These are phyloP conservation scores for Parasteatoda lunata DNA, from an alignment of 2,888 invertebrate genomes.

Conservation along the genomic window DNA sequence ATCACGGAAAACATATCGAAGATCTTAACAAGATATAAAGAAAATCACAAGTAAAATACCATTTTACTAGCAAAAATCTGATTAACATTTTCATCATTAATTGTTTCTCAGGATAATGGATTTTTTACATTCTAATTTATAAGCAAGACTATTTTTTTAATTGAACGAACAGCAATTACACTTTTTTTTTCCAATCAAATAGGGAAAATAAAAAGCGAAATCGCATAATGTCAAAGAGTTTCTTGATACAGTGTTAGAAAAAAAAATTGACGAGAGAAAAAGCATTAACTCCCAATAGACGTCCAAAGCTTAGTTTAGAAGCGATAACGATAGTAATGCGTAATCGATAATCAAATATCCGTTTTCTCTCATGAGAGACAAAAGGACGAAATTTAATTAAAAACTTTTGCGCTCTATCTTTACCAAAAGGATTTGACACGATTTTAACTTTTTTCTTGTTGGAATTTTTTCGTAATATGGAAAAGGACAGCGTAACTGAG, in stretches of 20 bases:
- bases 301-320: conserved; percentile 44
- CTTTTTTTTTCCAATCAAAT: conserved; percentile 39
- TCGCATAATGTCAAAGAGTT: conserved; percentile 15
- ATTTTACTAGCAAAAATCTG: conserved; percentile 2
- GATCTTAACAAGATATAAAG: not conserved
- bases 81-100: conserved; percentile 54
- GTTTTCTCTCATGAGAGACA: conserved; percentile 46
- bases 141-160: conserved; percentile 45
- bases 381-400: conserved; percentile 62
- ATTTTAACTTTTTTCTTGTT: conserved; percentile 6
- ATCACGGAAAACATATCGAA: too few species aligned
- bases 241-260: conserved; percentile 16
- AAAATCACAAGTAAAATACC: not conserved
- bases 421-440: conserved; percentile 32
- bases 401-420: conserved; percentile 48
- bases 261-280: conserved; percentile 38
- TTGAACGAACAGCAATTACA: conserved; percentile 58
- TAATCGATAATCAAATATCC: conserved; percentile 60
- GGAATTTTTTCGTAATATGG: not conserved
- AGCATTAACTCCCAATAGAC: conserved; percentile 35
- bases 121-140: conserved; percentile 33
- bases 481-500: too few species aligned
- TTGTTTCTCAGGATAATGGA: conserved; percentile 27
- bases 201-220: conserved; percentile 15
- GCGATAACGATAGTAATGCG: conserved; percentile 63